Evolutionary conservation across 2,113 vertebrate species (phyloP).

Genomic region (Scomber colias): DNA sequence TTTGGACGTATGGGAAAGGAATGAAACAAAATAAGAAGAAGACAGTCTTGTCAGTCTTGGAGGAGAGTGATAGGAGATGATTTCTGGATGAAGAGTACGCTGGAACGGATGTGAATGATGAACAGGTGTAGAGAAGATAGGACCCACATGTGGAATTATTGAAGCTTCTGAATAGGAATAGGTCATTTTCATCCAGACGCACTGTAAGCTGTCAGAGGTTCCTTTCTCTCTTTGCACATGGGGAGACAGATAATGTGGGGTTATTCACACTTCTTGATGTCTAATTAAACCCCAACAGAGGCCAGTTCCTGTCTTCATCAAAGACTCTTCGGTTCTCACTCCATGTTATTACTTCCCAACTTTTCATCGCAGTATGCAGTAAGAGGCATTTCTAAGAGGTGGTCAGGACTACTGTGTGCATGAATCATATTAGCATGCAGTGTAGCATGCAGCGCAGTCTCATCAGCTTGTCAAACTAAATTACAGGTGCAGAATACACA

Average conservation of each 20-base stretch:
- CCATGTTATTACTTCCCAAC: background rate
- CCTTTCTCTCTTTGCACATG: background rate
- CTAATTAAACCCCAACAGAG: slow-evolving; percentile 40
- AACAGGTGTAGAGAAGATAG: slow-evolving; percentile 71
- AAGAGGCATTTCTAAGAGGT: slow-evolving; percentile 10
- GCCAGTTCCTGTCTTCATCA: slow-evolving; percentile 14
- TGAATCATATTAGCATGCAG: slow-evolving; percentile 60
- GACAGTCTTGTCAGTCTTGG: slow-evolving; percentile 57
- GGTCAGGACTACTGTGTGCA: slow-evolving; percentile 4
- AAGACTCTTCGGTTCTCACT: background rate
- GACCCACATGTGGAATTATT: slow-evolving; percentile 33
- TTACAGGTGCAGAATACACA: slow-evolving; percentile 71
- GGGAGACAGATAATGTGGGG: slow-evolving; percentile 3
- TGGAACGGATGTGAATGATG: slow-evolving; percentile 49
- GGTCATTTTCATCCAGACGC: slow-evolving; percentile 48
- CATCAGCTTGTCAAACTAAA: slow-evolving; percentile 76
- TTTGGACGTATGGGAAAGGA: slow-evolving; percentile 60
- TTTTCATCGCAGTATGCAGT: background rate
- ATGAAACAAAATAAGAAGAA: slow-evolving; percentile 58
- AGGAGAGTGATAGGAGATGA: slow-evolving; percentile 58
- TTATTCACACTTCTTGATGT: slow-evolving; percentile 21
- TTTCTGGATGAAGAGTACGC: slow-evolving; percentile 50
- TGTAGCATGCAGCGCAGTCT: slow-evolving; percentile 30
- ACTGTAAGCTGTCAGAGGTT: slow-evolving; percentile 19
- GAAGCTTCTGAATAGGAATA: slow-evolving; percentile 45